Base-by-base conservation (phyloP, 2,113 vertebrate genomes). In the Lophura nycthemera region DNA sequence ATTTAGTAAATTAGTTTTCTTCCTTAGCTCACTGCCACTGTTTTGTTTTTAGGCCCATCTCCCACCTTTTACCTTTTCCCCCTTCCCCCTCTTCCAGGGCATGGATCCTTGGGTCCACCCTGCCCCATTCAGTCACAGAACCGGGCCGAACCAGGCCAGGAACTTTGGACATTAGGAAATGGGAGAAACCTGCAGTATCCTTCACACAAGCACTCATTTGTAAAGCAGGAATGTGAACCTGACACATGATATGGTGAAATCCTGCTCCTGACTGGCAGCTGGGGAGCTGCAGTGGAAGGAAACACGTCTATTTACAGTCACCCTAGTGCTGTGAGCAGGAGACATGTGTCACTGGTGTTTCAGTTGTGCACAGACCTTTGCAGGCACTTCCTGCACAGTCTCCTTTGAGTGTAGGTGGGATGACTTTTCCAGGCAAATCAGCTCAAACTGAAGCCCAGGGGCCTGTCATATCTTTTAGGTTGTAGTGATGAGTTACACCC, bases 331-430 rank as follows among this genome's bases (percentile, higher is more conserved):
- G 73, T 30, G 65, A 71, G 27, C 69, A 81, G 29, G 56, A 73
- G 60, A 18, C 80, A 11, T 56, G 47, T 83, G 69, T 45, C 47
- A 10, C 75, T 80, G 6, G 13, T 14, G 11, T 32, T 79, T 72
- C 76, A 14, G 0, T 0, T 0, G 18, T 6, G 3, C 30, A 25
- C 50, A 74, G 65, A 77, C 36, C 27, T 64, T 38, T 18, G 4
- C 29, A 57, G 0, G 0, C 30, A n/a, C 19, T 71, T 66, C 42
- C 82, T 22, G 19, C 4, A 1, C 2, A 0, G 59, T n/a, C 40
- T 77, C 42, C 29, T 9, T 70, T 10, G 11, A 40, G 54, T 32
- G 36, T 43, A 66, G 54, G 42, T 27, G 19, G 42, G 45, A 78
- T 48, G 50, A 45, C 6, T 85, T 79, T 18, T 56, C 25, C 64